phyloP scores from a whole-genome alignment of 2,797 vertebrate species.

The Helicolenus hilgendorfi region DNA sequence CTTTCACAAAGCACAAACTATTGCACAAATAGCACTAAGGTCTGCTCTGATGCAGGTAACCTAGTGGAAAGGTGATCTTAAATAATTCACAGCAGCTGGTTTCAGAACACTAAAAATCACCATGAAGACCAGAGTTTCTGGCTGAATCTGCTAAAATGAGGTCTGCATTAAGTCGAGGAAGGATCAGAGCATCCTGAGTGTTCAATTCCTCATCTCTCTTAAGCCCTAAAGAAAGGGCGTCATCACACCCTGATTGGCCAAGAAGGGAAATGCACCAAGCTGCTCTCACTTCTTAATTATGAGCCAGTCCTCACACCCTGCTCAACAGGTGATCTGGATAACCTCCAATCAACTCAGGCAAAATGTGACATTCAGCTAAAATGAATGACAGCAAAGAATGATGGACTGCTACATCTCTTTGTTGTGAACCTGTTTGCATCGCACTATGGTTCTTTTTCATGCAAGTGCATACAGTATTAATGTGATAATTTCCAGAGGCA shows the following conservation, averaged over 20 bases:
- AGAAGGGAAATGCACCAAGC: neutral
- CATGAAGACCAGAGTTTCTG: neutral
- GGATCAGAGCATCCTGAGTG: neutral
- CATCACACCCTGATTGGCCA: neutral
- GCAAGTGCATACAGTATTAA: neutral
- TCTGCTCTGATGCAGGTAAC: too few species aligned
- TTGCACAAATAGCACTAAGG: too few species aligned
- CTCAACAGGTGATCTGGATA: neutral
- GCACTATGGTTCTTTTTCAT: neutral
- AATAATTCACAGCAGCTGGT: too few species aligned
- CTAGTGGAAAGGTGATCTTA: too few species aligned
- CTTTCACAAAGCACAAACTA: too few species aligned
- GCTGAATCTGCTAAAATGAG: neutral
- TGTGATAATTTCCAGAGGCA: neutral
- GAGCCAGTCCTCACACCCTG: neutral
- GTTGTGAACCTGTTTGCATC: neutral
- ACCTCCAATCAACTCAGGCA: neutral
- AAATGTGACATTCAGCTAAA: neutral
- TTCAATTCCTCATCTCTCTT: neutral
- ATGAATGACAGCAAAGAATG: neutral
- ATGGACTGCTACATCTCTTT: neutral
- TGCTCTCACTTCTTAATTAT: neutral
- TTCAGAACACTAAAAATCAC: accelerated
- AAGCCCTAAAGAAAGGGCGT: neutral
- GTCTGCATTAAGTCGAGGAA: neutral